These are phyloP conservation scores for Salvelinus namaycush DNA, from an alignment of 2,113 vertebrate species.

Conservation along the genomic window DNA sequence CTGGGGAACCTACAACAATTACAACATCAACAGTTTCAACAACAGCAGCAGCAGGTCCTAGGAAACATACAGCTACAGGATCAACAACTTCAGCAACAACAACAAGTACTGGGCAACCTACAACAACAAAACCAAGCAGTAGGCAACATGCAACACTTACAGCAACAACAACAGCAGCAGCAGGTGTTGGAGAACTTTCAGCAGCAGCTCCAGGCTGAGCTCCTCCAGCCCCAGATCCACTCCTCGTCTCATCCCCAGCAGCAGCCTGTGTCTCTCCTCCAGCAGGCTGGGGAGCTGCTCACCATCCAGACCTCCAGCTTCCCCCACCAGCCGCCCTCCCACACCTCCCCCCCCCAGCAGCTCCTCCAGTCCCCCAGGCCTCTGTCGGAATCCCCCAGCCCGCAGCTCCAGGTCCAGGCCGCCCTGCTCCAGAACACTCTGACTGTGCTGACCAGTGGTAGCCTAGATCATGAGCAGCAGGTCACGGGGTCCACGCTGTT, in stretches of 20 bases:
- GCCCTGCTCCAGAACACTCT: slow-evolving; percentile 86
- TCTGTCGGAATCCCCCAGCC: slow-evolving; percentile 65
- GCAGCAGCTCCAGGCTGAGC: slow-evolving; percentile 79
- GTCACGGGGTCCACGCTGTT: slow-evolving; percentile 79
- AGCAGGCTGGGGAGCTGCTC: slow-evolving; percentile 87
- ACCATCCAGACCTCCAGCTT: slow-evolving; percentile 87
- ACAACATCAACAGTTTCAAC: slow-evolving; percentile 39
- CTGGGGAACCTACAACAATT: slow-evolving; percentile 59
- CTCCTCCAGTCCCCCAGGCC: slow-evolving; percentile 73
- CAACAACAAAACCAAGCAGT: slow-evolving; percentile 63
- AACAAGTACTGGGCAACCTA: slow-evolving; percentile 68
- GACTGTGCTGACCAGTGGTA: slow-evolving; percentile 80
- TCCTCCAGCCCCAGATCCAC: slow-evolving; percentile 87
- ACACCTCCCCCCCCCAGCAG: slow-evolving; percentile 84
- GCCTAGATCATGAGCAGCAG: slow-evolving; percentile 85
- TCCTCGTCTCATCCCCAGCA: slow-evolving; percentile 67
- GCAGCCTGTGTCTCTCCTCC: slow-evolving; percentile 85
- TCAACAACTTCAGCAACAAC: slow-evolving; percentile 66
- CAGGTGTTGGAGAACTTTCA: slow-evolving; percentile 75
- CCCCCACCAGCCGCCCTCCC: slow-evolving; percentile 82
- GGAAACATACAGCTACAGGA: slow-evolving; percentile 56
- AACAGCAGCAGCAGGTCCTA: slow-evolving; percentile 60
- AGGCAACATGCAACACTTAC: slow-evolving; percentile 65
- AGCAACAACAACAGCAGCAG: slow-evolving; percentile 69
- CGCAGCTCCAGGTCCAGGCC: slow-evolving; percentile 88